Base-by-base conservation (phyloP, 2,797 vertebrate genomes). In the Champsocephalus esox region DNA sequence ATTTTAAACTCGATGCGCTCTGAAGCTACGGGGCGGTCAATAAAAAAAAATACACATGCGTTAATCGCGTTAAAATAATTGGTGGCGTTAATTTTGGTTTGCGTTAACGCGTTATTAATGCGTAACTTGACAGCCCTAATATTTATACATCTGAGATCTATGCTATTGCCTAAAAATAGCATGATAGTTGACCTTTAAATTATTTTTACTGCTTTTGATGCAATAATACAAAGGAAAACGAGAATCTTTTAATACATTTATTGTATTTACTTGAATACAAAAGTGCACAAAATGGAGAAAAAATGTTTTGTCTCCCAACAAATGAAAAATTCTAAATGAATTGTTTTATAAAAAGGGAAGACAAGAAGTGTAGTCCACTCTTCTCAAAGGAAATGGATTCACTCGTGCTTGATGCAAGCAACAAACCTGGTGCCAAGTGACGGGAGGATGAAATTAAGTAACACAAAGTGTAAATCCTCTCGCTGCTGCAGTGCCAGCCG, bases 321-420 rank as follows among this genome's bases (percentile, higher is more conserved):
- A 49, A 70, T 12, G 14, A 70, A 69, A 81, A 3, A 51, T 75
- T 62, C 75, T 79, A 77, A 75, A 3, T n/a, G 3, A 55, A 6
- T 54, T 63, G 28, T 34, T 10, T 45, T 55, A 28, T 38, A 38
- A 7, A 38, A 65, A 14, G 77, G 71, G 9, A 0, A 24, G 64
- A 38, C 52, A 4, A 13, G 6, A 5, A 19, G 28, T 54, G 12
- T 52, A 28, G 38, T 9, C 9, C 0, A 9, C 38, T 55, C 61
- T 46, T 54, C 32, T 59, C 13, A 50, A 56, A 66, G 66, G 0
- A 79, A 77, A 70, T 38, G 2, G 0, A 3, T 78, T 66, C 67
- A 52, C 65, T 82, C 56, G 16, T 65, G 85, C 85, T 84, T 82
- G 77, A 84, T 82, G 62, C 79, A 80, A 86, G 70, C 83, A 65